Evolutionary conservation across 2,113 vertebrate genomes (phyloP).

Genomic region (Abramis brama): DNA sequence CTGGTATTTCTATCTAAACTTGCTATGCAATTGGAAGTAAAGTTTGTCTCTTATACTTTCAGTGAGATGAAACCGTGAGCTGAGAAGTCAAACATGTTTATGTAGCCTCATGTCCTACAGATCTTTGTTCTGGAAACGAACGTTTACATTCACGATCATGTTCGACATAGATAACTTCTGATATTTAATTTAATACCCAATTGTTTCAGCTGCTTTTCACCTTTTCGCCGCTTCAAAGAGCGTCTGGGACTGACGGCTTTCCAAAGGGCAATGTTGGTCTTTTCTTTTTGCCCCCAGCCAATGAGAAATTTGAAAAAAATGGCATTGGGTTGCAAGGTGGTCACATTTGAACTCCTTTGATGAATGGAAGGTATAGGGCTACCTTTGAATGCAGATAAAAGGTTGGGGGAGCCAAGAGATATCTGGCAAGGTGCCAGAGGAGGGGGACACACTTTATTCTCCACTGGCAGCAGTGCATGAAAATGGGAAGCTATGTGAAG

Average conservation of each 20-base stretch:
- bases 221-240: slow-evolving; percentile 18
- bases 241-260: slow-evolving; percentile 13
- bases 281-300: slow-evolving; percentile 57
- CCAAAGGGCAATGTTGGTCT: slow-evolving; percentile 30
- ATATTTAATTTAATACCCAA: slow-evolving; percentile 33
- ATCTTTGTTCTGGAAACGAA: not conserved
- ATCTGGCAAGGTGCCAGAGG: slow-evolving; percentile 65
- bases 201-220: slow-evolving; percentile 35
- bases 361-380: slow-evolving; percentile 74
- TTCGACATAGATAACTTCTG: not conserved
- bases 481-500: slow-evolving; percentile 84
- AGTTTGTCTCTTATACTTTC: not conserved
- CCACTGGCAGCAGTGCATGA: slow-evolving; percentile 78
- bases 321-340: slow-evolving; percentile 80
- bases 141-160: not conserved
- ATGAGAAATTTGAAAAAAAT: slow-evolving; percentile 66
- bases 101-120: not conserved
- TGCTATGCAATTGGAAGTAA: not conserved
- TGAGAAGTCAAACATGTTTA: not conserved
- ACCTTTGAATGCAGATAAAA: slow-evolving; percentile 79
- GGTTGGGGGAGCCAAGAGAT: slow-evolving; percentile 72
- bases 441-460: slow-evolving; percentile 70
- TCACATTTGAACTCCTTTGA: slow-evolving; percentile 71
- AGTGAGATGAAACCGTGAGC: not conserved
- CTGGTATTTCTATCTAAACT: not conserved